Base-by-base conservation (phyloP, 2,797 vertebrate genomes). In the Buceros bicornis region DNA sequence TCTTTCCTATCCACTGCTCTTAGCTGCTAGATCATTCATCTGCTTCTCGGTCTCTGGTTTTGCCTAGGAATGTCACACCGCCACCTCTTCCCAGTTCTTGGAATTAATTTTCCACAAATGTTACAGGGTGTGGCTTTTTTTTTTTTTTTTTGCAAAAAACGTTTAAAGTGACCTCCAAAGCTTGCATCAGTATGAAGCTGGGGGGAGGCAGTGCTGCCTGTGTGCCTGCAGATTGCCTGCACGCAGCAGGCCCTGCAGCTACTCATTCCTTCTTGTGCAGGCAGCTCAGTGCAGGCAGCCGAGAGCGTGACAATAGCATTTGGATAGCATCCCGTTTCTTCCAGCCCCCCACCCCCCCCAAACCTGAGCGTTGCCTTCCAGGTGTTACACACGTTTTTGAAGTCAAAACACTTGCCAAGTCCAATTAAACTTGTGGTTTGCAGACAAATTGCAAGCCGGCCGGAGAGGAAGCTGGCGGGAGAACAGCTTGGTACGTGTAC, bases 401-500 rank as follows among this genome's bases (percentile, higher is more conserved):
- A 90, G 82, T 96, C 85, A 66, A 87, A 82, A 33, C 37, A 28
- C 40, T 87, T 95, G 93, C 95, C 95, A 96, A 1, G 54, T 95
- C 76, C 76, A 94, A 95, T 94, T 96, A 96, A 94, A 92, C 25
- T 66, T 95, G 93, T 92, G 94, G 91, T 95, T 96, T 97, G 86
- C 93, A 97, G 96, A 97, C 95, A 95, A 97, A 97, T 92, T 96
- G 93, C 82, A 92, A 97, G 84, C 67, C 2, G 81, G 69, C 79
- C 31, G 87, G 95, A 95, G 90, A 94, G 93, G 87, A 96, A 96
- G 82, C 79, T 74, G 91, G 89, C 2, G 0, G 61, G 42, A 82
- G 92, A 83, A 7, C 3, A 35, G 79, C 56, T 82, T 26, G 79
- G 80, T 76, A 10, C 0, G 0, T 29, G 56, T 42, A 16, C 2